Conservation (phyloP, 2,888 invertebrate genomes). For the Carpatolechia fugitivella region DNA sequence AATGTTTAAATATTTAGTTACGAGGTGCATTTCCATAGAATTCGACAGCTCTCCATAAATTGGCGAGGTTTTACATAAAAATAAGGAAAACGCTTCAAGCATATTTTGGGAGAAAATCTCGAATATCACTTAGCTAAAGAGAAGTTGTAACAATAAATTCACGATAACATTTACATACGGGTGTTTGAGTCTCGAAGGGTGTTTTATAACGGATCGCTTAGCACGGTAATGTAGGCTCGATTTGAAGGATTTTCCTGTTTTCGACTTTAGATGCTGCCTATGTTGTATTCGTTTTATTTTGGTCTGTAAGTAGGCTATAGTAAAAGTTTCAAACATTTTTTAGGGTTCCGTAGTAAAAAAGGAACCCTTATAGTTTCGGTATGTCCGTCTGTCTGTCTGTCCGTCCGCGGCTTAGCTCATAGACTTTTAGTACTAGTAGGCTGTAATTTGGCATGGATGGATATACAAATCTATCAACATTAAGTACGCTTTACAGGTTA, state of each 20-base stretch:
- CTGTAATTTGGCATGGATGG: too few species aligned
- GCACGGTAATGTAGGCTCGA: conserved; percentile 49
- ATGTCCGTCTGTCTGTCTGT: too few species aligned
- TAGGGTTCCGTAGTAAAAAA: too few species aligned
- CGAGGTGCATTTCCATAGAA: conserved; percentile 19
- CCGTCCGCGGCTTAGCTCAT: too few species aligned
- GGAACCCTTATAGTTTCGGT: too few species aligned
- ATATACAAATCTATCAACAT: too few species aligned
- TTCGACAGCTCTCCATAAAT: conserved; percentile 28
- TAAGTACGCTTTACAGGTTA: too few species aligned
- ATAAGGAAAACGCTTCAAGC: conserved; percentile 53
- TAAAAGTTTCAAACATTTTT: too few species aligned
- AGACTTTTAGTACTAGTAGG: too few species aligned
- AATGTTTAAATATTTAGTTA: conserved; percentile 16
- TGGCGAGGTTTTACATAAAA: conserved; percentile 40
- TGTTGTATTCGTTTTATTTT: background rate
- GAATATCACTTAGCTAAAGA: conserved; percentile 72
- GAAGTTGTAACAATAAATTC: conserved; percentile 73
- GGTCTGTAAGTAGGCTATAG: too few species aligned
- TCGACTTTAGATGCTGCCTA: background rate
- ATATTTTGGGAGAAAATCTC: conserved; percentile 61
- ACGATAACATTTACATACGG: conserved; percentile 69
- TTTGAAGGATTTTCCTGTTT: conserved; percentile 37
- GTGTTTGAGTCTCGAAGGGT: conserved; percentile 50
- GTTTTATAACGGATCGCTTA: conserved; percentile 61